These are phyloP conservation scores for Eudyptes chrysolophus DNA, from an alignment of 2,113 vertebrate species.

Conservation along the genomic window DNA sequence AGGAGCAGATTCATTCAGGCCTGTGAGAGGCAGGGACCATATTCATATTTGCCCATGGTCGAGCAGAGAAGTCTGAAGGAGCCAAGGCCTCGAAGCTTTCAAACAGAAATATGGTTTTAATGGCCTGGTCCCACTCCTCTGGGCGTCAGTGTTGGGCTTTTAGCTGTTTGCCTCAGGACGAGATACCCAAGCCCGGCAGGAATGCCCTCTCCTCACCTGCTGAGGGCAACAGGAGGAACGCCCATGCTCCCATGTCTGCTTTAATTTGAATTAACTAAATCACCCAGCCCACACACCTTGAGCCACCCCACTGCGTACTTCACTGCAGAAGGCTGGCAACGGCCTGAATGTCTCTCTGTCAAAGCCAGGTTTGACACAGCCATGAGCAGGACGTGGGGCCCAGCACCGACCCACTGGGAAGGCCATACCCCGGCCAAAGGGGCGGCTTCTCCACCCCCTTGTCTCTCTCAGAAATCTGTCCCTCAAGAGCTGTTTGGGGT, in stretches of 20 bases:
- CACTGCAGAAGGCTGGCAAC: background rate
- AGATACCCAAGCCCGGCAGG: no score
- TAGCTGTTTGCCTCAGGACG: background rate
- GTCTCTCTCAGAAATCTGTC: background rate
- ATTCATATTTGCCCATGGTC: background rate
- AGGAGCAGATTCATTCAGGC: background rate
- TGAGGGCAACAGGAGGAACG: background rate
- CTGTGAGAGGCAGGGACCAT: background rate
- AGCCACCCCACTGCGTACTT: accelerated
- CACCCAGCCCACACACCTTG: background rate
- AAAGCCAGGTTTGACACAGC: background rate
- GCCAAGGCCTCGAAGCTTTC: background rate
- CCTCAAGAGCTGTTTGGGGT: background rate
- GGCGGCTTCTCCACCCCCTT: background rate
- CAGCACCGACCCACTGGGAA: accelerated
- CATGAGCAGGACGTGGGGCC: accelerated
- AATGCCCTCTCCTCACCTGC: background rate
- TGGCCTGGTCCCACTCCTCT: background rate
- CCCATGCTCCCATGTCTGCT: background rate
- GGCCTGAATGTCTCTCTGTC: background rate
- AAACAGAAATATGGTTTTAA: background rate
- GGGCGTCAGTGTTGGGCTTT: background rate
- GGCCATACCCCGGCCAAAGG: no score
- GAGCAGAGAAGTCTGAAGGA: background rate
- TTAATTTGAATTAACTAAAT: background rate